Percentiles rank a stretch among this genome's conserved stretches.
Conservation (phyloP, 2,113 vertebrate species). For the Antigone vipio region DNA sequence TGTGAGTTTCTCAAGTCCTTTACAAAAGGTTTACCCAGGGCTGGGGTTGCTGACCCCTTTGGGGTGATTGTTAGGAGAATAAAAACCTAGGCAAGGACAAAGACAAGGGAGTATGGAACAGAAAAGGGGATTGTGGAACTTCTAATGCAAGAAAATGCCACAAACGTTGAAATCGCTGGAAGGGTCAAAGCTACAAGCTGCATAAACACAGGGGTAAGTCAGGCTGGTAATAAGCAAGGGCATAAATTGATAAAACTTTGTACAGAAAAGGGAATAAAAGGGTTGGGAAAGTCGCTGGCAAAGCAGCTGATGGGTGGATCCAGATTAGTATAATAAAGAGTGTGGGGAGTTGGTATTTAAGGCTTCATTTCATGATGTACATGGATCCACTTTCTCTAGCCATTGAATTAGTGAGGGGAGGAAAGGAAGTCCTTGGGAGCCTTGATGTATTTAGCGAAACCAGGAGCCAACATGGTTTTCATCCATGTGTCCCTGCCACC, state of each 20-base stretch:
- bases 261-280: background rate
- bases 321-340: background rate
- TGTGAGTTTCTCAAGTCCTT: conserved; percentile 8
- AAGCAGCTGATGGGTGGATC: background rate
- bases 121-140: background rate
- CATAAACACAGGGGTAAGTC: background rate
- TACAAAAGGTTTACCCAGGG: background rate
- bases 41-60: background rate
- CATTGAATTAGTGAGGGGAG: background rate
- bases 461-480: background rate
- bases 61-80: background rate
- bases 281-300: background rate
- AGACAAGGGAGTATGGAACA: background rate
- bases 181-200: conserved; percentile 8
- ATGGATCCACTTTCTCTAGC: background rate
- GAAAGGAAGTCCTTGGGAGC: background rate
- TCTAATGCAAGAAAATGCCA: background rate
- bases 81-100: background rate
- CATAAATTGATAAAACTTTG: background rate
- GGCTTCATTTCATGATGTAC: background rate
- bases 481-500: background rate
- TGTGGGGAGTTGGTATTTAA: accelerated
- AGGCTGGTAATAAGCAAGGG: background rate
- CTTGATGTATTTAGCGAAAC: background rate
- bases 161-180: background rate